phyloP scores from a whole-genome alignment of 2,797 vertebrate genomes.

The Argya squamiceps region DNA sequence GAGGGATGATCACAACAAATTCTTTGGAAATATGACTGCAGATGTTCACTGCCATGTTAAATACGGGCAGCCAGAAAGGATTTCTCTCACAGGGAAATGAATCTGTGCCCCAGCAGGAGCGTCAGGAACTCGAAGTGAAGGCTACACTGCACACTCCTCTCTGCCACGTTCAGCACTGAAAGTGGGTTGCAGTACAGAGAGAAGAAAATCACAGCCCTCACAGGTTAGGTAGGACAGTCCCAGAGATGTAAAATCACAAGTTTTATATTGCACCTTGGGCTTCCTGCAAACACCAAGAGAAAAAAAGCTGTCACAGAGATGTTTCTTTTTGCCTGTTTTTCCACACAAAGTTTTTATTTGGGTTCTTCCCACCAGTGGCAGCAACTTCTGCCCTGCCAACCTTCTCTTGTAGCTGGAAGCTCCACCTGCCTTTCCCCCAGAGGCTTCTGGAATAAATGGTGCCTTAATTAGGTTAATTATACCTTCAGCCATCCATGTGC shows the following conservation, averaged over 20 bases:
- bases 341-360: neutral
- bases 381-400: neutral
- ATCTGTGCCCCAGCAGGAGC: neutral
- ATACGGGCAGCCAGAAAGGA: neutral
- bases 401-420: neutral
- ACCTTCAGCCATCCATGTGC: neutral
- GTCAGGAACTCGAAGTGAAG: neutral
- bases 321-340: neutral
- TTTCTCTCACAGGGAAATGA: neutral
- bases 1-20: neutral
- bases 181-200: neutral
- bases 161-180: neutral
- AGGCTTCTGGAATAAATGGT: neutral
- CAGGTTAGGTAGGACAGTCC: neutral
- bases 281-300: neutral
- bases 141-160: neutral
- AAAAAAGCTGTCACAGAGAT: neutral
- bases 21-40: neutral
- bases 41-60: neutral
- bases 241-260: neutral
- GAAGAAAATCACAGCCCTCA: neutral
- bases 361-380: neutral
- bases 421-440: neutral
- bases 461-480: slow-evolving; percentile 2
- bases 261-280: neutral